Evolutionary conservation across 2,888 invertebrate genomes (phyloP).

Genomic region (Spilosoma lubricipeda): DNA sequence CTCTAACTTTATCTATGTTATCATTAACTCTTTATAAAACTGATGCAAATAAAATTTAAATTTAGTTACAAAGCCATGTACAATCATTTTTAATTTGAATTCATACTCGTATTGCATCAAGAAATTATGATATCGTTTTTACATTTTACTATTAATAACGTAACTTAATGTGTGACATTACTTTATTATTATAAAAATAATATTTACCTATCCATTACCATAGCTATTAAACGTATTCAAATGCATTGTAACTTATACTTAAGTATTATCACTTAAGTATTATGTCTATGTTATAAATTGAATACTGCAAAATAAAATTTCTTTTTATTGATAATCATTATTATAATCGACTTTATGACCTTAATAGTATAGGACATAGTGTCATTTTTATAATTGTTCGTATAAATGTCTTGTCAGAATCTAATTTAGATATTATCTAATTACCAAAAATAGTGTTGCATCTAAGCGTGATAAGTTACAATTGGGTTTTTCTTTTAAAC

Average conservation of each 20-base stretch:
- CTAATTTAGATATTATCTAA: too few species aligned
- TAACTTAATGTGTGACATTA: neutral
- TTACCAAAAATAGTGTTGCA: too few species aligned
- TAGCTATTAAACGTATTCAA: neutral
- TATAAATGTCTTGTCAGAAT: neutral
- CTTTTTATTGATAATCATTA: too few species aligned
- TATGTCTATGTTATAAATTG: too few species aligned
- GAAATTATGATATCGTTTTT: neutral
- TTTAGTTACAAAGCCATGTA: neutral
- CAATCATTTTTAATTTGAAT: neutral
- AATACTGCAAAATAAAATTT: too few species aligned
- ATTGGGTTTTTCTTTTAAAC: too few species aligned
- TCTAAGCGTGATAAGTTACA: too few species aligned
- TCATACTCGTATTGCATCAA: constrained; percentile 5
- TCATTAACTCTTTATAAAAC: too few species aligned
- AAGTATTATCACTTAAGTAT: constrained; percentile 8
- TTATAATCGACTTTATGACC: neutral
- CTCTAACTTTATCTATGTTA: too few species aligned
- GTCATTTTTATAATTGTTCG: neutral
- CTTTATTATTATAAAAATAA: constrained; percentile 10
- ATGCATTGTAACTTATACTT: constrained; percentile 5
- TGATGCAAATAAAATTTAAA: neutral
- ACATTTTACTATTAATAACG: neutral
- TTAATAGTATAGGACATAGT: neutral
- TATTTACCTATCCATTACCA: neutral